Conservation (phyloP, 2,113 vertebrate species). For the Egretta garzetta region DNA sequence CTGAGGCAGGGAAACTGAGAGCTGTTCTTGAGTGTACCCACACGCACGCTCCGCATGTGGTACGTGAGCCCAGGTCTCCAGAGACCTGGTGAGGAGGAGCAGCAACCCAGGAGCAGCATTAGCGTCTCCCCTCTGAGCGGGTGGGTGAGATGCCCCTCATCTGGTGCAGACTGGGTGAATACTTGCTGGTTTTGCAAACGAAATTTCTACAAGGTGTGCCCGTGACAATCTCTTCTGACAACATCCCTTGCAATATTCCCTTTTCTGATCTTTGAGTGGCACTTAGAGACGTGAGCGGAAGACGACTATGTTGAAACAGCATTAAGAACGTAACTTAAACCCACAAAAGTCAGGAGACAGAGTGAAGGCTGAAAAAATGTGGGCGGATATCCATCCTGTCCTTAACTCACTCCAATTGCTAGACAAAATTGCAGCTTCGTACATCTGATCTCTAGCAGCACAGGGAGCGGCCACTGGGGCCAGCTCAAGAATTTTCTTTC, state of each 20-base stretch:
- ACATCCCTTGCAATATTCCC: not conserved
- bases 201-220: not conserved
- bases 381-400: slow-evolving; percentile 62
- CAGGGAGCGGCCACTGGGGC: slow-evolving; percentile 53
- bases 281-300: not conserved
- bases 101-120: not conserved
- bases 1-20: not conserved
- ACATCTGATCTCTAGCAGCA: slow-evolving; percentile 41
- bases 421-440: slow-evolving; percentile 38
- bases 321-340: slow-evolving; percentile 8
- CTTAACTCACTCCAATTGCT: slow-evolving; percentile 51
- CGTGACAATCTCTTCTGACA: not conserved
- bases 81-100: not conserved
- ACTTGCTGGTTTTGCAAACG: not conserved
- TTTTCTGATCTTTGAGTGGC: not conserved
- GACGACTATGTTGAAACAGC: not conserved
- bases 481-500: slow-evolving; percentile 54
- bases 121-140: not conserved
- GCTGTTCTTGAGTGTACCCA: not conserved
- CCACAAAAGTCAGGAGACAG: slow-evolving; percentile 32
- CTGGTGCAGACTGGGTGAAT: not conserved
- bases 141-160: not conserved
- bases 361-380: slow-evolving; percentile 33
- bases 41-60: accelerated
- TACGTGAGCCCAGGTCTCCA: not conserved